Percentiles rank a stretch among this genome's conserved stretches.
phyloP scores from a whole-genome alignment of 2,888 invertebrate genomes.

The Drosophila cracens region DNA sequence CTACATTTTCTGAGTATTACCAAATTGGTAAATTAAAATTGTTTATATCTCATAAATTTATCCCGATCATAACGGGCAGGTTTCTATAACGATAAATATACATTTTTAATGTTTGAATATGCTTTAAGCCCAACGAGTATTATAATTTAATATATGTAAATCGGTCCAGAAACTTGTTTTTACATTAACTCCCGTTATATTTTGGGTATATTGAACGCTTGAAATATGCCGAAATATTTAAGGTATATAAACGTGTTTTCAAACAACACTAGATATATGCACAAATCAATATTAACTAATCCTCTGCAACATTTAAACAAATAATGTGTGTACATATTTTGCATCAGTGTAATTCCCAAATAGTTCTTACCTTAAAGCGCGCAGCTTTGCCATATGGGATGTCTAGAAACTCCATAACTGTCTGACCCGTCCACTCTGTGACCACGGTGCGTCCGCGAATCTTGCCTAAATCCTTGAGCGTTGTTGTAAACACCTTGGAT shows the following conservation, averaged over 20 bases:
- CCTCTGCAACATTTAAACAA: background rate
- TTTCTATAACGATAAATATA: background rate
- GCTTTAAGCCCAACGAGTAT: background rate
- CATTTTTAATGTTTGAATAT: background rate
- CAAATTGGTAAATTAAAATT: background rate
- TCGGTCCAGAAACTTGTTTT: background rate
- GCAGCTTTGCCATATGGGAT: constrained; percentile 82
- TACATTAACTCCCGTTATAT: background rate
- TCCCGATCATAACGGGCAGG: background rate
- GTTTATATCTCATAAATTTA: background rate
- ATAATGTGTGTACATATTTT: too few relatives aligned
- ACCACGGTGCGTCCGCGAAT: constrained; percentile 74
- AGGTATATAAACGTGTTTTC: background rate
- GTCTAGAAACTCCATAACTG: constrained; percentile 82
- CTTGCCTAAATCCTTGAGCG: constrained; percentile 75
- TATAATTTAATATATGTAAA: background rate
- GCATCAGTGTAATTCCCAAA: background rate
- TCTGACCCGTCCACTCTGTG: constrained; percentile 78
- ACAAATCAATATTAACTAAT: background rate
- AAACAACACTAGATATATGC: background rate
- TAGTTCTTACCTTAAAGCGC: constrained; percentile 76
- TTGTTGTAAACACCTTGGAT: constrained; percentile 52
- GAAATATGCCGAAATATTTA: background rate
- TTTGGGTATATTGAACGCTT: background rate
- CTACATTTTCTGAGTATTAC: background rate